Evolutionary conservation across 2,888 invertebrate species (phyloP), one percentile per base, ranked within the genome.

Genomic region (Panopea generosa): DNA sequence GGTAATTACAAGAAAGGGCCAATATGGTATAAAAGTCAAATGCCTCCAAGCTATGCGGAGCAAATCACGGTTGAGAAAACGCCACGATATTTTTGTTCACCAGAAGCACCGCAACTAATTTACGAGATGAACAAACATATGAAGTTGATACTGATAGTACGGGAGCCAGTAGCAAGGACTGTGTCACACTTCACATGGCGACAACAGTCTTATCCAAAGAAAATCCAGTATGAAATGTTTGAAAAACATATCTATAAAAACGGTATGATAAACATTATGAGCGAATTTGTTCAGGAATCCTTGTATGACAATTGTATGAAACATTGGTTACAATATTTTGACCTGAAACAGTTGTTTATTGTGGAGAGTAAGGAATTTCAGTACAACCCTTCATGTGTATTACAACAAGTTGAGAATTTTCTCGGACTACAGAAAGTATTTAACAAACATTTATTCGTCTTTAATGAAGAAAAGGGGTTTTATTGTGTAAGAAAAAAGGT

Each of bases 41-140:
- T 98, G 98, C 98, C 98, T 9, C 95, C 96, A 89, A 59, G 53
- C n/a, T 96, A 96, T 93, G 95, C 95, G 79, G 96, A 96, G 43
- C 98, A 98, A 93, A 96, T 98, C 83, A 98, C 98, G 67, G 96
- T 98, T 87, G 99, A 99, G 93, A 99, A 99, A 93, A 98, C 97
- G 86, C 99, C 99, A 7, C 97, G 97, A 88, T 99, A 99, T 93
- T 99, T 99, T 93, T 96, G 98, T 49, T 97, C 97, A 70, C 96
- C 96, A 4, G 96, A 97, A 95, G 98, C 97, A 29, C 98, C 99
- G 9, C 96, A 97, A 93, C 94, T 99, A 80, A 97, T 99, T 60
- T 95, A 96, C 84, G 96, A 96, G 68, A 97, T 99, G 97, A 98
- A 99, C 94, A 95, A 96, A 2, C 96, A 96, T 90, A 96, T 98